Evolutionary conservation across 1,140 invertebrate genomes (phyloP).

Genomic region (Tribolium madens): DNA sequence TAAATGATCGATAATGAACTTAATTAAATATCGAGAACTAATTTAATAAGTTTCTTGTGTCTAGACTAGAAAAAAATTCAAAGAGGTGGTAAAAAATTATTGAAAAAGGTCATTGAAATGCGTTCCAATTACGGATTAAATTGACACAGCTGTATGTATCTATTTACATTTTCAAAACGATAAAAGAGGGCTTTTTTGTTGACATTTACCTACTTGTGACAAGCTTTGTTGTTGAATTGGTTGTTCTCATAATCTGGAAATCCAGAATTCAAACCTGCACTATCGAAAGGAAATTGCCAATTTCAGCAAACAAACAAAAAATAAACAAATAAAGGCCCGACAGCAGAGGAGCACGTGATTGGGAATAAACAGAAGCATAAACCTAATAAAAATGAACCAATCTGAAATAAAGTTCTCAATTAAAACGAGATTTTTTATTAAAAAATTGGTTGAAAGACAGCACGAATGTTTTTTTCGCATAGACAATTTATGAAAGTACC

Average conservation of each 20-base stretch:
- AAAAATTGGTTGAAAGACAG: no score
- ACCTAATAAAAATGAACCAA: no score
- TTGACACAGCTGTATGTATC: constrained; percentile 30
- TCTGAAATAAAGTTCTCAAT: no score
- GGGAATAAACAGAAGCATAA: no score
- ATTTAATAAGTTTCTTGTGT: constrained; percentile 13
- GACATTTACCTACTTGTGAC: not conserved
- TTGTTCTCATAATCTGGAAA: not conserved
- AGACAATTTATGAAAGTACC: no score
- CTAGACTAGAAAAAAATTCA: not conserved
- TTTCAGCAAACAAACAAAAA: no score
- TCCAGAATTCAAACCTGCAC: not conserved
- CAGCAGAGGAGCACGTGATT: no score
- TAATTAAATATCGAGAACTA: constrained; percentile 30
- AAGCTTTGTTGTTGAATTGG: not conserved
- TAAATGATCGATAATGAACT: constrained; percentile 26
- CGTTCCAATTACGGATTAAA: constrained; percentile 15
- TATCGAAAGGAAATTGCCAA: not conserved
- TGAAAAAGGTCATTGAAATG: constrained; percentile 29
- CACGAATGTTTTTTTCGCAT: no score
- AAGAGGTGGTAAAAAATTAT: not conserved
- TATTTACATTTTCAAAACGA: constrained; percentile 31
- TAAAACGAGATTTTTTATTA: no score
- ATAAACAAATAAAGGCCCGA: no score
- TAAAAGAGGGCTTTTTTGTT: constrained; percentile 4